phyloP scores from a whole-genome alignment of 2,888 invertebrate species.

The Scaptomyza tumidula region DNA sequence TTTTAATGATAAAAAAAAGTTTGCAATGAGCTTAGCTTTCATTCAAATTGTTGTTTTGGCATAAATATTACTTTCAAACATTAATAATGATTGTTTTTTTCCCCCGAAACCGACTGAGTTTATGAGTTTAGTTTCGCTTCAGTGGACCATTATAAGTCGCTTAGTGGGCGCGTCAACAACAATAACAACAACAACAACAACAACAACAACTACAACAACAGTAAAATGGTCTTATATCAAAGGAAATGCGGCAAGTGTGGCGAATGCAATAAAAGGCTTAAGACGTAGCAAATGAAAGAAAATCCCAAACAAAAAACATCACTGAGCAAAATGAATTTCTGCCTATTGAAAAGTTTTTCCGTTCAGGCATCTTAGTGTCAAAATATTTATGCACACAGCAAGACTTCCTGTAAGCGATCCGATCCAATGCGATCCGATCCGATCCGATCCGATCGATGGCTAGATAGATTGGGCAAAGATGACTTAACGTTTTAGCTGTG shows the following conservation, averaged over 20 bases:
- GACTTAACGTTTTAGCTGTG: conserved; percentile 72
- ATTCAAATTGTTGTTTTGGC: conserved; percentile 15
- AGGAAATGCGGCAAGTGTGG: conserved; percentile 64
- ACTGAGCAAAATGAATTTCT: conserved; percentile 6
- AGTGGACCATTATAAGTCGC: conserved; percentile 49
- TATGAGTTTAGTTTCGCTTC: conserved; percentile 37
- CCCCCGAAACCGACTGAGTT: not conserved
- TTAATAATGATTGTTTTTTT: conserved; percentile 36
- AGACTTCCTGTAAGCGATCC: conserved; percentile 69
- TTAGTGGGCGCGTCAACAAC: conserved; percentile 55
- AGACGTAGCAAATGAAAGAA: conserved; percentile 45
- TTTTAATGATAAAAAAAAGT: conserved; percentile 5
- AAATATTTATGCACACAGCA: conserved; percentile 75
- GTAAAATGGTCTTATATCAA: conserved; percentile 25
- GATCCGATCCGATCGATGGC: conserved; percentile 39
- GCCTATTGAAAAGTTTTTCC: conserved; percentile 8
- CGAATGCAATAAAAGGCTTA: conserved; percentile 72
- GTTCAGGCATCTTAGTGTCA: conserved; percentile 67
- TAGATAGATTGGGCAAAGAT: conserved; percentile 55
- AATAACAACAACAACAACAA: conserved; percentile 10
- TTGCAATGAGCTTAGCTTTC: conserved; percentile 38
- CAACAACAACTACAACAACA: no score
- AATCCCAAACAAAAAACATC: conserved; percentile 22
- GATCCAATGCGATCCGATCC: conserved; percentile 31
- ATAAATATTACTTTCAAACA: conserved; percentile 6